phyloP scores from a whole-genome alignment of 2,113 vertebrate species.

The Pedetes capensis region DNA sequence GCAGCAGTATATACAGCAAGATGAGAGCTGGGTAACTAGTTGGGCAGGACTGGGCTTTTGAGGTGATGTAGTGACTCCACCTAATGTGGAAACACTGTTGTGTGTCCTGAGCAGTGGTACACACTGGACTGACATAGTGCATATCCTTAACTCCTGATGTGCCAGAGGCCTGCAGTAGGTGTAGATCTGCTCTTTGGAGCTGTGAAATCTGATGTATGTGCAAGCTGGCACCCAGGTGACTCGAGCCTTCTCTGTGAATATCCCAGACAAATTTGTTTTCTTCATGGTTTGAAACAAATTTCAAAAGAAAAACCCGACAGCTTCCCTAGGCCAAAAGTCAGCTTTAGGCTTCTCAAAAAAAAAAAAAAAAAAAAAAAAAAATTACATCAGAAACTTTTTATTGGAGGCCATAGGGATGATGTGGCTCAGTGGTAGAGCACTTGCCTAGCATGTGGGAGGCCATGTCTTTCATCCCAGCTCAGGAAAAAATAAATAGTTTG shows the following conservation, averaged over 20 bases:
- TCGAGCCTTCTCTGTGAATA: neutral
- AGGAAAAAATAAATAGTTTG: neutral
- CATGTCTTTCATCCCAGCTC: too few relatives aligned
- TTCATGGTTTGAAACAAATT: neutral
- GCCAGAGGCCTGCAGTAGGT: neutral
- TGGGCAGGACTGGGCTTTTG: neutral
- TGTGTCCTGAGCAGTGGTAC: neutral
- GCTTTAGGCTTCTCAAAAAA: neutral
- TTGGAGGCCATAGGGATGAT: accelerated
- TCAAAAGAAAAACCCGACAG: neutral
- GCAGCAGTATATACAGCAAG: neutral
- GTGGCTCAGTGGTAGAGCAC: neutral
- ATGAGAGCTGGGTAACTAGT: neutral
- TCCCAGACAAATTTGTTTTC: neutral
- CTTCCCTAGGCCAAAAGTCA: neutral
- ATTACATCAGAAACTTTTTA: neutral
- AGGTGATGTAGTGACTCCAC: neutral
- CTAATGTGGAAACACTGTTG: neutral
- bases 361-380: neutral
- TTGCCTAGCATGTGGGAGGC: neutral
- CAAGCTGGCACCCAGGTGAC: neutral
- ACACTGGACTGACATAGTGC: constrained; percentile 2
- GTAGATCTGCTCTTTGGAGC: neutral
- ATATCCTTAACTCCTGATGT: neutral
- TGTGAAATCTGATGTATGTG: neutral